These are phyloP conservation scores for Mactromeris polynyma DNA, from an alignment of 2,888 invertebrate genomes.

Conservation along the genomic window DNA sequence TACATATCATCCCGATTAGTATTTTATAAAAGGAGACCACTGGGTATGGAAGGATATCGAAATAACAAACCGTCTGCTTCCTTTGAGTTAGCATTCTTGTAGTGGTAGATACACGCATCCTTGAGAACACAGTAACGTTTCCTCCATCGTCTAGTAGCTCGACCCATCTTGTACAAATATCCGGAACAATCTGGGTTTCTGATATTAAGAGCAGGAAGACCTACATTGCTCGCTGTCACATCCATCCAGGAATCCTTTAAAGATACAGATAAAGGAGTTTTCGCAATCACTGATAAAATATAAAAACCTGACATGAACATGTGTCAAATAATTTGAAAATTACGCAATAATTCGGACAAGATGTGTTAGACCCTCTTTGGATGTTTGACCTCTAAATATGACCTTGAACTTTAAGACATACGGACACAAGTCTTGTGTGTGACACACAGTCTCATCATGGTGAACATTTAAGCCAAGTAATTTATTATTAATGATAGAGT, in stretches of 20 bases:
- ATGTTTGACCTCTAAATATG: no score
- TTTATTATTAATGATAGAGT: no score
- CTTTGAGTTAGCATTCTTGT: constrained; percentile 95
- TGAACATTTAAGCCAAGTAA: no score
- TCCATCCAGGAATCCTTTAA: constrained; percentile 91
- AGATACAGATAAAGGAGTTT: background rate
- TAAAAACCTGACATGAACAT: no score
- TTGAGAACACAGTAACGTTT: constrained; percentile 97
- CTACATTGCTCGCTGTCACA: constrained; percentile 93
- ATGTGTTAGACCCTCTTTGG: no score
- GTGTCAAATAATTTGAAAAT: no score
- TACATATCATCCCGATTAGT: no score
- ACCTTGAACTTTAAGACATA: no score
- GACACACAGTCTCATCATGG: no score
- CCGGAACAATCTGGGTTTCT: constrained; percentile 96
- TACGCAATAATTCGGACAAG: no score
- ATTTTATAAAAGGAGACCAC: background rate
- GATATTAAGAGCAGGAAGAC: constrained; percentile 92
- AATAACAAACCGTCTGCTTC: constrained; percentile 93
- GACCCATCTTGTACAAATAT: constrained; percentile 93
- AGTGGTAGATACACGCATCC: constrained; percentile 97
- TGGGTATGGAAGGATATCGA: background rate
- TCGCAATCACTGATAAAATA: no score
- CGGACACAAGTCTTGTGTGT: no score
- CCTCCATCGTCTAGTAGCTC: constrained; percentile 94